Base-by-base conservation (phyloP, 30 jellyfish, hydroid and myxozoan genomes). In the Turritopsis dohrnii region DNA sequence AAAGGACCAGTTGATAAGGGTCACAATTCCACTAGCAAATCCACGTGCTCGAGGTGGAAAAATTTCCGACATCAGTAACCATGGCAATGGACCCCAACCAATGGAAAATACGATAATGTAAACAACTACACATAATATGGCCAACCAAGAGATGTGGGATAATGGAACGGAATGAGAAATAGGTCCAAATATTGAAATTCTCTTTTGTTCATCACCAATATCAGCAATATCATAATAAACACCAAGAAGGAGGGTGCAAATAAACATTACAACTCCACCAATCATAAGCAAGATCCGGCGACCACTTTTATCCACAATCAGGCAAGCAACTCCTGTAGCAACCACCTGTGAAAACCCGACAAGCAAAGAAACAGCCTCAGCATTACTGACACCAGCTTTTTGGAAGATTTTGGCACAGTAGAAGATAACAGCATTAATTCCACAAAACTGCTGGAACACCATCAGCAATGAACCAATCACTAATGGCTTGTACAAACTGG, bases 1-100 rank as follows among this genome's bases (percentile, higher is more conserved):
- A 86, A 89, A 89, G n/a, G 87, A 29, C 99, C 99, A 94, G 81
- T 88, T 89, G 65, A 81, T 53, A 16, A 94, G 81, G 0, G 99
- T 89, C 84, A 89, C 90, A 53, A 94, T 89, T 65, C 96, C 93
- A 29, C 96, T 66, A n/a, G 96, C 99, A 25, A 81, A 83, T 0
- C 97, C 99, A 30, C 95, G 89, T 52, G 96, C 99, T 77, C 97
- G 88, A 8, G 97, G 97, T 66, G 99, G 99, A 83, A 94, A 89
- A 20, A 94, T 76, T 81, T 94, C 99, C 0, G 99, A 94, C 99
- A 94, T 94, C 13, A 89, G 85, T 76, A 94, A 90, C 99, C 99
- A 94, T 16, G 99, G 99, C 80, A 94, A 74, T 27, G 97, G 97
- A 18, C 99, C 99, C 99, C 99, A 94, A 1, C 99, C 97, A 60